phyloP scores from a whole-genome alignment of 92 coral and sea anemone genomes.

The Epizoanthus ramosus region DNA sequence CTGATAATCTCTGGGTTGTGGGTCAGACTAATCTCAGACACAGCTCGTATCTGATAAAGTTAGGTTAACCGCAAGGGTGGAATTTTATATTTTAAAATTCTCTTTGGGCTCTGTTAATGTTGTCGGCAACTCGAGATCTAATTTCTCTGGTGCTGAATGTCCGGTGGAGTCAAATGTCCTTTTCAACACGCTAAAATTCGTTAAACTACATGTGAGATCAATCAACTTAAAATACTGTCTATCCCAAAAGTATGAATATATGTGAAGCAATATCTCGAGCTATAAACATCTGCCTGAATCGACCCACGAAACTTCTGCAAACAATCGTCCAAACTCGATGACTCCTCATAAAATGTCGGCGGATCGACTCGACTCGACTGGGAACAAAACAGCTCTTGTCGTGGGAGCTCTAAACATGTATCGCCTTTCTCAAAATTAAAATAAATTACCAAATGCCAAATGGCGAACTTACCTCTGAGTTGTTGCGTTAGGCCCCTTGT shows the following conservation, averaged over 20 bases:
- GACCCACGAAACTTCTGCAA: no score
- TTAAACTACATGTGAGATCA: background rate
- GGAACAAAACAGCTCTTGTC: no score
- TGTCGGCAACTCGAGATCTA: background rate
- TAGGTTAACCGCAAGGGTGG: constrained; percentile 7
- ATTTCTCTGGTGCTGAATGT: background rate
- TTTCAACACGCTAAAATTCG: constrained; percentile 1
- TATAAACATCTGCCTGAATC: no score
- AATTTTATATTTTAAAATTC: background rate
- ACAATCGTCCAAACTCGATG: no score
- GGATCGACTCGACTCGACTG: no score
- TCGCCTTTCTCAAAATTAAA: background rate
- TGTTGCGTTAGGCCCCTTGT: constrained; percentile 55
- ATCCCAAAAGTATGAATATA: no score
- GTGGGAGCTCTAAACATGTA: no score
- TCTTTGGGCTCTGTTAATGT: background rate
- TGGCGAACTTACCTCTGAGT: constrained; percentile 52
- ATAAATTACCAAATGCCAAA: background rate
- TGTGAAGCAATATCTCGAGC: no score
- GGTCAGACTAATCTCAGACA: no score
- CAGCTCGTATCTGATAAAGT: background rate
- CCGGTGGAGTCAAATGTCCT: background rate
- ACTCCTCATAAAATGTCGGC: no score
- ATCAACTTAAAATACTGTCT: no score
- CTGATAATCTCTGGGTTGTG: no score